Conservation (phyloP, 2,113 vertebrate genomes). For the Vulpes vulpes region DNA sequence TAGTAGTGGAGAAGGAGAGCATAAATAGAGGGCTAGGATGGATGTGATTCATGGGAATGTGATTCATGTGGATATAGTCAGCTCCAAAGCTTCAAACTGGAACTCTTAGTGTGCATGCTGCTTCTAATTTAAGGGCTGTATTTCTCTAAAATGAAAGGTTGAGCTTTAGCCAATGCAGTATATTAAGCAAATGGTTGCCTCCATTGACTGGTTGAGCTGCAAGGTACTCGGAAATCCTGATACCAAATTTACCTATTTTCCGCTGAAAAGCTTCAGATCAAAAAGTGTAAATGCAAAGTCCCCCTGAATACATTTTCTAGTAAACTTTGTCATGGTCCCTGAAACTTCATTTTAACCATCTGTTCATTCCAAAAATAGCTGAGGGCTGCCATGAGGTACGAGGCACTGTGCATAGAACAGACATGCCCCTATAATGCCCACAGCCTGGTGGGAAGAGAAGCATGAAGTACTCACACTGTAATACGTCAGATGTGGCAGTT, state of each 20-base stretch:
- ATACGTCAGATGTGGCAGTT: not conserved
- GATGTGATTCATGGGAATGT: not conserved
- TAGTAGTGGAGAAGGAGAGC: not conserved
- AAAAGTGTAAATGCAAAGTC: not conserved
- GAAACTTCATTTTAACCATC: not conserved
- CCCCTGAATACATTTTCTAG: not conserved
- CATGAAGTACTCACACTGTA: not conserved
- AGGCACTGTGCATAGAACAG: not conserved
- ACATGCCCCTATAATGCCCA: not conserved
- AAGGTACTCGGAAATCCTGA: slow-evolving; percentile 21
- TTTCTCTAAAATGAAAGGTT: not conserved
- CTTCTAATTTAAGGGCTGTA: not conserved
- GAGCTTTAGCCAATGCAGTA: not conserved
- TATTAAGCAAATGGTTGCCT: not conserved
- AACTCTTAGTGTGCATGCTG: not conserved
- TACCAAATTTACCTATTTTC: not conserved
- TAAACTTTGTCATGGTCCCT: not conserved
- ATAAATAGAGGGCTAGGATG: not conserved
- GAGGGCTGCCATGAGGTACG: not conserved
- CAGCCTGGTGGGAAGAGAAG: not conserved
- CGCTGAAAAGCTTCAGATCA: not conserved
- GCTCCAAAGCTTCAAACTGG: not conserved
- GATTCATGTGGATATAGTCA: not conserved
- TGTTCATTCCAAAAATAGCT: not conserved
- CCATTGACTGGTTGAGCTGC: not conserved